Conservation (phyloP, 1,140 invertebrate genomes). For the Calliphora vicina region DNA sequence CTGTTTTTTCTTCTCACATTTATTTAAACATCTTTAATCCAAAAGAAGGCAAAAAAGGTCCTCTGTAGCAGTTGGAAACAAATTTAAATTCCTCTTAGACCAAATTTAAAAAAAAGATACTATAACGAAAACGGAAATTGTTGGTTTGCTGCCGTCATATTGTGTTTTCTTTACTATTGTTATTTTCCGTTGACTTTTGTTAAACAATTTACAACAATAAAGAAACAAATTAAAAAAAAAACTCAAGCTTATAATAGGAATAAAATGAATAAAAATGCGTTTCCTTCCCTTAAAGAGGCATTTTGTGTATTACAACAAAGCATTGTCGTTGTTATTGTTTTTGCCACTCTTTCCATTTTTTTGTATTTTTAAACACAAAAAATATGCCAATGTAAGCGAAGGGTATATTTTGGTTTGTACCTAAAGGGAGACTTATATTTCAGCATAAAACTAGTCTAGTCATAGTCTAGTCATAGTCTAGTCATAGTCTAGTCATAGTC, state of each 20-base stretch:
- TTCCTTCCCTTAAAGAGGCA: not conserved
- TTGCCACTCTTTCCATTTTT: not conserved
- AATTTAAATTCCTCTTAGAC: not conserved
- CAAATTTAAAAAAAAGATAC: not conserved
- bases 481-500: no score
- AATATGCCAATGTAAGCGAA: no score
- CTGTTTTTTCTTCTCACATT: not conserved
- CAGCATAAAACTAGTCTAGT: no score
- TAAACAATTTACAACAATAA: not conserved
- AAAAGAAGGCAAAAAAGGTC: not conserved
- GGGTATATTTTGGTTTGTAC: no score
- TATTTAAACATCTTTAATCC: not conserved
- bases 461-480: no score
- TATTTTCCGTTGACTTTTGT: conserved; percentile 3
- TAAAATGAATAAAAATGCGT: conserved; percentile 3
- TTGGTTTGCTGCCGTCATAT: conserved; percentile 1
- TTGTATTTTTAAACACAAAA: not conserved
- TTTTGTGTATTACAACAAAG: not conserved
- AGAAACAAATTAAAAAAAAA: not conserved
- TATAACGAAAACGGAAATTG: not conserved
- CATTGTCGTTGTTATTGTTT: not conserved
- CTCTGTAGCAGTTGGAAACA: not conserved
- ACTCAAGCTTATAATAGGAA: not conserved
- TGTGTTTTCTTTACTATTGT: conserved; percentile 6
- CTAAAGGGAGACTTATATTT: no score